Base-by-base conservation (phyloP, 2,888 invertebrate species). In the Melipona beecheii region DNA sequence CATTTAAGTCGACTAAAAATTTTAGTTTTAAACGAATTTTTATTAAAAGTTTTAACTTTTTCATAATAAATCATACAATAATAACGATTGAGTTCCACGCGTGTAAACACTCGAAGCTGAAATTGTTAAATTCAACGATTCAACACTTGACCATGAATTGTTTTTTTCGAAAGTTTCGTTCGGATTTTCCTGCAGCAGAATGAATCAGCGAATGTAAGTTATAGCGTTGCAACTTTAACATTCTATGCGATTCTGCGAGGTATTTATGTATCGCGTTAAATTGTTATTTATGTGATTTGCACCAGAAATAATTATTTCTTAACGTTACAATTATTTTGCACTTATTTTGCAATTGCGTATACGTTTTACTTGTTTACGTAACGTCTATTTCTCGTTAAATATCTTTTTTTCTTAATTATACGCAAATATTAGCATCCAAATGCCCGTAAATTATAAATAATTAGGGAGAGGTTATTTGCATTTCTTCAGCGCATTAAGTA, bases 121-220 rank as follows among this genome's bases (percentile, higher is more conserved):
- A 36, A 36, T 36, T 9, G 0, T 36, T 36, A 36, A 36, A 36
- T 36, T 36, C 36, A 9, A 36, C 36, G 36, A 9, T 36, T 36
- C 6, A 36, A 36, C 6, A 1, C 36, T 36, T 36, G 36, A 36
- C 36, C 36, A 36, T 36, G 36, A 36, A 36, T 6, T 9, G 9
- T 27, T 60, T 27, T 27, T 27, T 27, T 64, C 50, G 52, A 78
- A 54, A 60, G 60, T 56, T 13, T 56, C 56, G 21, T 56, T 56
- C 5, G 13, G 5, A 56, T n/a, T n/a, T 56, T 56, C 56, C 5
- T 9, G 36, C 36, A 69, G 24, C 50, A 75, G n/a, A 1, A 19
- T 68, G 81, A 78, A 78, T 78, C 68, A 68, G 43, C 0, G 15
- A 49, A 15, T 24, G 49, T 62, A 72, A 81, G 36, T 81, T 78